These are phyloP conservation scores for Bimastos eiseni DNA, from an alignment of 2,888 invertebrate genomes.

Conservation along the genomic window DNA sequence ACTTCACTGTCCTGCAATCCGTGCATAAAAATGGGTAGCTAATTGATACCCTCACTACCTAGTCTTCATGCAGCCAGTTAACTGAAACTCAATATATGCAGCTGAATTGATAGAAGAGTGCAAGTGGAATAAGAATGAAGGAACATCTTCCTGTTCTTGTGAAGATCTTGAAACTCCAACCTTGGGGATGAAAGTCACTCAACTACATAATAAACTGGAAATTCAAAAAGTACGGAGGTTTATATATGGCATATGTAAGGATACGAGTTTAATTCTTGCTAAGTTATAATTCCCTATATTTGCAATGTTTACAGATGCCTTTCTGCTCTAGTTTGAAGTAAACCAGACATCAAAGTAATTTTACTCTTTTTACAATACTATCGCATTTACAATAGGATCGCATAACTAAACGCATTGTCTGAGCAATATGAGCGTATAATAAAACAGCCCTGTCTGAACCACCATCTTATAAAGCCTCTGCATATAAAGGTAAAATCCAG, in stretches of 20 bases:
- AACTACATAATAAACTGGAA: background rate
- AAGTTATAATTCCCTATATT: background rate
- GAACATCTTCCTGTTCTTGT: background rate
- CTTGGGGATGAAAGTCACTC: background rate
- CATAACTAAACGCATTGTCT: background rate
- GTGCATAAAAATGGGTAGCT: background rate
- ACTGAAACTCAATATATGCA: background rate
- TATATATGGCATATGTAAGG: background rate
- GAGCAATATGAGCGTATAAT: background rate
- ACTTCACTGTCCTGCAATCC: background rate
- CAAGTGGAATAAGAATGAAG: background rate
- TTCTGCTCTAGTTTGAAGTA: background rate
- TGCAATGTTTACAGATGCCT: background rate
- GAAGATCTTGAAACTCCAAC: background rate
- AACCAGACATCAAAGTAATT: background rate
- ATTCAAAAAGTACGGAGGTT: background rate
- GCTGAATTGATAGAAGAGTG: background rate
- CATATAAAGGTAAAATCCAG: background rate
- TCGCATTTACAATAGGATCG: no score
- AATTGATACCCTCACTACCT: background rate
- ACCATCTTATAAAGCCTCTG: background rate
- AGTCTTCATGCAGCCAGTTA: background rate
- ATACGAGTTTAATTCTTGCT: background rate
- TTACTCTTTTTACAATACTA: background rate
- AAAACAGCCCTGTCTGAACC: background rate